phyloP scores from a whole-genome alignment of 2,113 vertebrate genomes.

The Tylochromis polylepis region DNA sequence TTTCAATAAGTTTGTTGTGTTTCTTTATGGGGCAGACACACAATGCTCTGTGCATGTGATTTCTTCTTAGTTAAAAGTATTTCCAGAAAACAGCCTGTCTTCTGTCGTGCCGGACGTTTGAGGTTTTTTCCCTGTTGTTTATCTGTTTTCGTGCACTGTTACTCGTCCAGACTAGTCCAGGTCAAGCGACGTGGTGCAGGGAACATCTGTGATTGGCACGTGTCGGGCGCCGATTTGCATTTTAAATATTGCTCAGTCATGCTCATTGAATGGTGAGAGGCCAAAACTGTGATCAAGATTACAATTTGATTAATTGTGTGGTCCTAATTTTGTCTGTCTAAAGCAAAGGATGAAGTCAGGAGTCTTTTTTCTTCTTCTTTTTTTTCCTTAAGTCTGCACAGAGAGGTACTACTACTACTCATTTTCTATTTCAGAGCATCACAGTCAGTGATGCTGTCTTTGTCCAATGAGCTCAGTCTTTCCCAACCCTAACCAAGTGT shows the following conservation, averaged over 20 bases:
- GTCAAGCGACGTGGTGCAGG: background rate
- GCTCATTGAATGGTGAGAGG: background rate
- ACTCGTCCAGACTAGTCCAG: background rate
- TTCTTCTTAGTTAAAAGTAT: background rate
- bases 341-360: background rate
- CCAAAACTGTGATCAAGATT: background rate
- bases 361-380: background rate
- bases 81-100: background rate
- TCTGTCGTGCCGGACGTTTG: background rate
- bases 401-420: background rate
- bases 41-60: background rate
- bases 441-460: background rate
- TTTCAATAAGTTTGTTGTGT: background rate
- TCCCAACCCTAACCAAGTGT: background rate
- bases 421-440: background rate
- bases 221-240: background rate
- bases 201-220: background rate
- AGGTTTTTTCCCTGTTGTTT: background rate
- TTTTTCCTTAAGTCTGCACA: background rate
- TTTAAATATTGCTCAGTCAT: background rate
- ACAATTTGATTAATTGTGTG: background rate
- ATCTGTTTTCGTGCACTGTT: background rate
- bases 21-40: background rate
- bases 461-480: background rate
- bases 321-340: background rate